Percentiles rank a stretch among this genome's conserved stretches.
These are phyloP conservation scores for Neolamprologus brichardi DNA, from an alignment of 2,113 vertebrate species.

Conservation along the genomic window DNA sequence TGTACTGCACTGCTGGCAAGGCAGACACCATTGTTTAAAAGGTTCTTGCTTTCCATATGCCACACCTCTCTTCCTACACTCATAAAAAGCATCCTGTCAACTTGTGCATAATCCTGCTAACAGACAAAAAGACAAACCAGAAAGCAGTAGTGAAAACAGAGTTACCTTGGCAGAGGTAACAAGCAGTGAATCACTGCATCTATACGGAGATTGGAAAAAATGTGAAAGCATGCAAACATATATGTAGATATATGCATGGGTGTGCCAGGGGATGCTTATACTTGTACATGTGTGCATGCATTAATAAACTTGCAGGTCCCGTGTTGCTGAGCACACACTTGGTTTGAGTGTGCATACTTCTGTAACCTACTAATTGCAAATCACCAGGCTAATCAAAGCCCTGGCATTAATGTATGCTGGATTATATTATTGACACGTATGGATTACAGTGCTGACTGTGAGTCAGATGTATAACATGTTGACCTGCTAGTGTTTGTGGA, in stretches of 20 bases:
- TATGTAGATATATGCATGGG: background rate
- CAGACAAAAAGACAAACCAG: background rate
- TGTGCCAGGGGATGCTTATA: background rate
- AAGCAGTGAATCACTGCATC: background rate
- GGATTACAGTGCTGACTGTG: slow-evolving; percentile 5
- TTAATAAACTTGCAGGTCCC: background rate
- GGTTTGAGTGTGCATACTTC: background rate
- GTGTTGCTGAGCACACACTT: background rate
- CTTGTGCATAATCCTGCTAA: background rate
- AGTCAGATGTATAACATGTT: slow-evolving; percentile 10
- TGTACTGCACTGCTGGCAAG: background rate
- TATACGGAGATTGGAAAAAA: background rate
- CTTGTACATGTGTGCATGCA: background rate
- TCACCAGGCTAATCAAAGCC: background rate
- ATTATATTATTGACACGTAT: slow-evolving; percentile 4
- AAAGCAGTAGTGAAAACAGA: background rate
- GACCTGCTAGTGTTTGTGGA: background rate
- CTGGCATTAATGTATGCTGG: background rate
- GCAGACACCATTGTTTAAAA: background rate
- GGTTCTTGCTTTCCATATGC: background rate
- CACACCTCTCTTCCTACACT: background rate
- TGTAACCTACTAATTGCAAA: background rate
- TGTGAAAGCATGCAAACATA: background rate
- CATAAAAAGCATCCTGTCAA: background rate
- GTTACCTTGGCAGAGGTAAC: background rate